A percentile compares a stretch with the other conserved stretches of the same genome.
phyloP scores from a whole-genome alignment of 2,888 invertebrate species.

The Ochropleura leucogaster region DNA sequence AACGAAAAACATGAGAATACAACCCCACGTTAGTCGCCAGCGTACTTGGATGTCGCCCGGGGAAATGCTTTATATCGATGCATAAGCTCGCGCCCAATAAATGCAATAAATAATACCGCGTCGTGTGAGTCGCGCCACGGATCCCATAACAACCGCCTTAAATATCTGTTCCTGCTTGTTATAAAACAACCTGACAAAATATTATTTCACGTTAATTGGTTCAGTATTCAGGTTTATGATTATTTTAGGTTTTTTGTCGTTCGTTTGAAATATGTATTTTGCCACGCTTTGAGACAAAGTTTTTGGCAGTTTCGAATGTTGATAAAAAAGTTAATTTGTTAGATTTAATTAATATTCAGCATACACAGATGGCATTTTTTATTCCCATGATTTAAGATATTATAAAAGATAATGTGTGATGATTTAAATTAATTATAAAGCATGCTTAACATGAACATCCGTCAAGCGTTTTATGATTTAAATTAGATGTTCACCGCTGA shows the following conservation, averaged over 20 bases:
- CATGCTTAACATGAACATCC: slow-evolving; percentile 6
- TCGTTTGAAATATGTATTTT: neutral
- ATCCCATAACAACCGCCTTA: slow-evolving; percentile 80
- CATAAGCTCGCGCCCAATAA: slow-evolving; percentile 84
- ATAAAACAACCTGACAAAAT: slow-evolving; percentile 75
- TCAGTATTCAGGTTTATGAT: slow-evolving; percentile 63
- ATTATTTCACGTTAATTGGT: slow-evolving; percentile 65
- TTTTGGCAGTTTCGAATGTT: neutral
- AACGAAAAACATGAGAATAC: slow-evolving; percentile 59
- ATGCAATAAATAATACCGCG: slow-evolving; percentile 85
- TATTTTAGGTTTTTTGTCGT: neutral
- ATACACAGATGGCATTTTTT: slow-evolving; percentile 43
- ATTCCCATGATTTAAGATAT: slow-evolving; percentile 45
- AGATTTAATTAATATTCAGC: slow-evolving; percentile 28
- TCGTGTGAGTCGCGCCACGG: slow-evolving; percentile 86
- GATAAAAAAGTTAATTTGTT: neutral
- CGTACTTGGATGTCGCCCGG: slow-evolving; percentile 87
- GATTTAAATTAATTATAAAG: slow-evolving; percentile 42
- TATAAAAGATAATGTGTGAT: slow-evolving; percentile 34
- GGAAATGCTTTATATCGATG: slow-evolving; percentile 85
- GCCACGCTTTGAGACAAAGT: neutral
- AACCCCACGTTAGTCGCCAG: slow-evolving; percentile 66
- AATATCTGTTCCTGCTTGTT: slow-evolving; percentile 78
- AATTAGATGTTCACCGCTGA: neutral
- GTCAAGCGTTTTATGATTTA: neutral